Evolutionary conservation across 2,888 invertebrate species (phyloP), one percentile per base, ranked within the genome.

Genomic region (Trichopoda pennipes): DNA sequence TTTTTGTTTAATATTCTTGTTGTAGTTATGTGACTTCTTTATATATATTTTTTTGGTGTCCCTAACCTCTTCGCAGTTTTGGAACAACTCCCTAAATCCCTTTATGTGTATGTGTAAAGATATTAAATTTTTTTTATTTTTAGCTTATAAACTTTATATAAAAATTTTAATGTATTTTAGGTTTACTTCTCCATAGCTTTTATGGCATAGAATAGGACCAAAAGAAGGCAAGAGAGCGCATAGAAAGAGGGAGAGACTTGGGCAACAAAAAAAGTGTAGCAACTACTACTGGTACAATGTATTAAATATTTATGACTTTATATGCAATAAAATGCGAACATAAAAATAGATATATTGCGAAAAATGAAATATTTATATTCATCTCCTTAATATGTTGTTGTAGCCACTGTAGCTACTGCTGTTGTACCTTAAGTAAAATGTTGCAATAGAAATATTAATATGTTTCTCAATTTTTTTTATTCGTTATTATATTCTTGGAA

Each of bases 311-410:
- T 82, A 82, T 82, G 70, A 66, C 70, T 72, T 79, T 73, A 69
- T 82, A 72, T 79, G 79, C 82, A 78, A 82, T 82, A 82, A 82
- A 82, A 82, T 82, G 78, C 75, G 78, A 82, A 82, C 82, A 82
- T 82, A 82, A 82, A 82, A 82, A 55, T 75, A 75, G 66, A 82
- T 72, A 82, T 61, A 78, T 79, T 75, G 79, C 82, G 70, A 72
- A 79, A 77, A 70, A 82, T 82, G 66, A 79, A 79, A 72, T 80
- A 75, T 82, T 81, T 78, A 78, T 75, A 66, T 78, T 78, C 74
- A 78, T 81, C 64, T 78, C 21, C 47, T 64, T 55, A 55, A 55
- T 61, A 1, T 53, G 28, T 7, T 70, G 32, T 38, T 47, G 51
- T n/a, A 38, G 60, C 21, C 53, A n/a, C 38, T 47, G 28, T 21